Evolutionary conservation across 2,797 vertebrate species (phyloP).

Genomic region (Galaxias olidus): DNA sequence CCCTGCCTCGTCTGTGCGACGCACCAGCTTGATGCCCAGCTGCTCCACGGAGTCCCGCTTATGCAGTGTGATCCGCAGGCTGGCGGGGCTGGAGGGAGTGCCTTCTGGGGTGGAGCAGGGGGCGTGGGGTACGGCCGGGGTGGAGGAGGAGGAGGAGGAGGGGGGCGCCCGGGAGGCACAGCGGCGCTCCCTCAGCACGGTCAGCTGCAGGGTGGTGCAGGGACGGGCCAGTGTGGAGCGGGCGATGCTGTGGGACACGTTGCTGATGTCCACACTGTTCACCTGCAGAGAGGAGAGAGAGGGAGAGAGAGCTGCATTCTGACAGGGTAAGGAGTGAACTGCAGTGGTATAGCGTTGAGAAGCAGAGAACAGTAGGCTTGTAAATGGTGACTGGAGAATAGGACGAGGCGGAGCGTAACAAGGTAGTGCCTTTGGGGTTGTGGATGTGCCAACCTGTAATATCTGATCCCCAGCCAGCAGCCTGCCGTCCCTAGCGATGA

Average conservation of each 20-base stretch:
- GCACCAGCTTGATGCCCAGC: conserved; percentile 96
- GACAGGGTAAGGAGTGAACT: not conserved
- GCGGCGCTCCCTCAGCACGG: conserved; percentile 90
- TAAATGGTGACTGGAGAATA: not conserved
- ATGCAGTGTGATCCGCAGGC: conserved; percentile 88
- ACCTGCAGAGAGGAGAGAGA: conserved; percentile 74
- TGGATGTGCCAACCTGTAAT: conserved; percentile 81
- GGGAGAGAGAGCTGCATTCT: not conserved
- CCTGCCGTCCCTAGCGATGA: conserved; percentile 93
- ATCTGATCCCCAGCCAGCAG: conserved; percentile 98
- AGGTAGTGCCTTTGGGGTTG: not conserved
- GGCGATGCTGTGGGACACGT: conserved; percentile 92
- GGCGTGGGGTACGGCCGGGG: conserved; percentile 62
- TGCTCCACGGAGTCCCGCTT: conserved; percentile 93
- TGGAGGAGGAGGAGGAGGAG: conserved; percentile 65
- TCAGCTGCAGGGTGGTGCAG: conserved; percentile 88
- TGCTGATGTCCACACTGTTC: conserved; percentile 96
- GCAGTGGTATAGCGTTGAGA: too few relatives aligned
- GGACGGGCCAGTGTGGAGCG: conserved; percentile 89
- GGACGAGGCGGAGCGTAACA: not conserved
- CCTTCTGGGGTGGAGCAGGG: conserved; percentile 73
- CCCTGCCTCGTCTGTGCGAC: conserved; percentile 92
- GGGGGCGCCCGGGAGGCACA: conserved; percentile 78
- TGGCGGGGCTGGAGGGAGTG: conserved; percentile 70
- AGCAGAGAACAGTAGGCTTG: not conserved